Percentiles rank a stretch among this genome's conserved stretches.
phyloP scores from a whole-genome alignment of 2,888 invertebrate species.

The Trachelus stipa region DNA sequence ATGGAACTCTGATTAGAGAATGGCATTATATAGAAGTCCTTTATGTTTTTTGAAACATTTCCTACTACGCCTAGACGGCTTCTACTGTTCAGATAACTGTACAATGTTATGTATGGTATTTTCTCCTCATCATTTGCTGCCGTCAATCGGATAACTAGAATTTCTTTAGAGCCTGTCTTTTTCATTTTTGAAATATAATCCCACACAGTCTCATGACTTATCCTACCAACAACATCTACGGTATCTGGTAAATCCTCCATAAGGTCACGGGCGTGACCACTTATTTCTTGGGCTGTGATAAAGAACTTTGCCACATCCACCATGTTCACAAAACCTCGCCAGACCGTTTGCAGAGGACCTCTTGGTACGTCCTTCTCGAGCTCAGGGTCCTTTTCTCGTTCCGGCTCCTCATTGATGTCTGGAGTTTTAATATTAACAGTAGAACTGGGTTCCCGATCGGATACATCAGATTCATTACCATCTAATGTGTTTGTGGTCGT shows the following conservation, averaged over 20 bases:
- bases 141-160: slow-evolving; percentile 83
- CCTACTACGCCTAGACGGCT: slow-evolving; percentile 87
- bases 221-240: slow-evolving; percentile 91
- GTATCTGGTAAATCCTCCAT: slow-evolving; percentile 81
- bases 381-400: slow-evolving; percentile 48
- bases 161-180: slow-evolving; percentile 87
- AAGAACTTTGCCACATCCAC: slow-evolving; percentile 90
- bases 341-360: slow-evolving; percentile 68
- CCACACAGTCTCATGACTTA: slow-evolving; percentile 91
- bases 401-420: slow-evolving; percentile 60
- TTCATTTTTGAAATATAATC: slow-evolving; percentile 93
- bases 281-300: slow-evolving; percentile 83
- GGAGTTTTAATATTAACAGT: slow-evolving; percentile 79
- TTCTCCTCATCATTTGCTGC: slow-evolving; percentile 87
- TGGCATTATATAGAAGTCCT: slow-evolving; percentile 94
- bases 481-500: slow-evolving; percentile 58
- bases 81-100: slow-evolving; percentile 88
- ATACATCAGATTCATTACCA: slow-evolving; percentile 62
- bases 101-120: slow-evolving; percentile 85
- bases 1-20: slow-evolving; percentile 80
- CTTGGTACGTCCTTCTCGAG: slow-evolving; percentile 30
- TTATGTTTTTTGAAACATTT: slow-evolving; percentile 81
- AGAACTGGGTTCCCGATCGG: slow-evolving; percentile 83
- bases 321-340: slow-evolving; percentile 91
- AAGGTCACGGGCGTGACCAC: slow-evolving; percentile 73